Evolutionary conservation across 2,797 vertebrate genomes (phyloP), one percentile per base, ranked within the genome.

Genomic region (Enteromius trimaculatus): DNA sequence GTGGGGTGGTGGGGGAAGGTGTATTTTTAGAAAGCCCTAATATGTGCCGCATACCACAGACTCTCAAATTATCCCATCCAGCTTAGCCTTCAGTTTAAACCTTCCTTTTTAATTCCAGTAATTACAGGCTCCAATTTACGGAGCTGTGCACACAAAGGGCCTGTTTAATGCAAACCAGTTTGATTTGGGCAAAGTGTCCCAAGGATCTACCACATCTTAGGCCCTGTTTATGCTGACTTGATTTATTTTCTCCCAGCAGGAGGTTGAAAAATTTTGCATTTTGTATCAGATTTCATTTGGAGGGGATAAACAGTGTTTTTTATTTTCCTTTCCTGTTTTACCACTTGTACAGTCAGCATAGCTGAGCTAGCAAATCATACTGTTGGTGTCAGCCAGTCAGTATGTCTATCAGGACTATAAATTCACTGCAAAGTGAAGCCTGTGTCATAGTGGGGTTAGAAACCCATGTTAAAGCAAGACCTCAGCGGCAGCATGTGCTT

Each of bases 1-100:
- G 89, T 92, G 91, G 93, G 94, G 91, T 92, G 88, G 94, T 94
- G 93, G 87, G 88, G 85, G 86, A 86, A 93, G 93, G 94, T 92
- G 90, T 96, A 96, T 96, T 95, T 96, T 96, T 95, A 96, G 95
- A 94, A 95, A 95, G 92, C 91, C 94, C 94, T 95, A 96, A 95
- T 95, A 96, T 95, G 95, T 94, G 91, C 93, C 92, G 90, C 94
- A 96, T 95, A 96, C 95, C 95, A 95, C 95, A 95, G 94, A 95
- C 94, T 95, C 95, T 96, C 94, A 96, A 96, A 96, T 96, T 95
- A 96, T 96, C 95, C 95, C 92, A 95, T 96, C 93, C 92, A 95
- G 93, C 89, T 94, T 94, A 95, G 95, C 93, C 93, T 94, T 95
- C 93, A 94, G 94, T 95, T 95, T 95, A 95, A 95, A 95, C 94